Percentiles rank a stretch among this genome's conserved stretches.
These are phyloP conservation scores for Adelphocoris suturalis DNA, from an alignment of 2,888 invertebrate genomes.

Conservation along the genomic window DNA sequence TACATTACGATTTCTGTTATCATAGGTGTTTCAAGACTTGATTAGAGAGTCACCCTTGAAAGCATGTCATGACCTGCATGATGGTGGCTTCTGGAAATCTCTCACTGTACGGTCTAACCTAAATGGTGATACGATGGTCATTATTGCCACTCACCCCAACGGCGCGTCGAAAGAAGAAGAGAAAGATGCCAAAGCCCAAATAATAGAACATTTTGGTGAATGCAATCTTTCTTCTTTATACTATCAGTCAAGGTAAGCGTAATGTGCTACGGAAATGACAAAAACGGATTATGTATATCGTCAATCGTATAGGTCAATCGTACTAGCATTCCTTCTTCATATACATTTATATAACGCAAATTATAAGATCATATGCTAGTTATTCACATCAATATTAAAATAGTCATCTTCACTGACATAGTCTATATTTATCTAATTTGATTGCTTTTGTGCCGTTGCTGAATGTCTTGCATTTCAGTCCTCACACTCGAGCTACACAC, in stretches of 20 bases:
- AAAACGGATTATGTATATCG: too few species aligned
- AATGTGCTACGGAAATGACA: background rate
- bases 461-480: constrained; percentile 76
- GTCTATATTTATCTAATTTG: too few species aligned
- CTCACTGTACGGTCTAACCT: constrained; percentile 80
- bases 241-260: constrained; percentile 80
- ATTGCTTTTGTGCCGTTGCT: too few species aligned
- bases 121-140: constrained; percentile 88
- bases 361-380: too few species aligned
- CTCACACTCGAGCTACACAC: constrained; percentile 77
- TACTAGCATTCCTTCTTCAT: too few species aligned
- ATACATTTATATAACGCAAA: too few species aligned
- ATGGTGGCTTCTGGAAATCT: constrained; percentile 81
- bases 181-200: constrained; percentile 83
- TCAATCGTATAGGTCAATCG: too few species aligned
- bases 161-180: constrained; percentile 84
- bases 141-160: constrained; percentile 82
- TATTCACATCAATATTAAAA: too few species aligned
- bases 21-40: constrained; percentile 84
- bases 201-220: constrained; percentile 81
- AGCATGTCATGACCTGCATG: constrained; percentile 90
- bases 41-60: constrained; percentile 84
- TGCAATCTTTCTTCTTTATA: constrained; percentile 83
- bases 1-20: background rate
- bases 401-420: too few species aligned